Conservation (phyloP, 2,888 invertebrate genomes). For the Oligia latruncula region DNA sequence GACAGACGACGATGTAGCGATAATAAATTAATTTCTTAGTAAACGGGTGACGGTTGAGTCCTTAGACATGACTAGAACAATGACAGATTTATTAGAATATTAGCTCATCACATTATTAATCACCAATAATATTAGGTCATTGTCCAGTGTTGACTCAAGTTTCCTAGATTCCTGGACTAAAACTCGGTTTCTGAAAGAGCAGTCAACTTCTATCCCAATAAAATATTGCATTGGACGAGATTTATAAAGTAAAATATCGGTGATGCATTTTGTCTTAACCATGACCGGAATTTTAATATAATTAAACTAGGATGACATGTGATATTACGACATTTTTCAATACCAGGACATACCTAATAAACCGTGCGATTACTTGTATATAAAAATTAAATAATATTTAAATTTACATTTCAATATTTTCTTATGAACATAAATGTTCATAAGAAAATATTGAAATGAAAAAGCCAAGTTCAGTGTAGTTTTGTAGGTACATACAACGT, state of each 20-base stretch:
- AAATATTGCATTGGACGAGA: neutral
- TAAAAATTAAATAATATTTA: no score
- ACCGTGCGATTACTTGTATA: no score
- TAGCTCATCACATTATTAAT: constrained; percentile 43
- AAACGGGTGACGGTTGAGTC: neutral
- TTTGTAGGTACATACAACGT: neutral
- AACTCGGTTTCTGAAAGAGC: neutral
- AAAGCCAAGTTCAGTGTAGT: neutral
- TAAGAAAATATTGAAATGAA: no score
- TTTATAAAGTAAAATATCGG: neutral
- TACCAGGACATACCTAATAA: neutral
- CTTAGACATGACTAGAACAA: constrained; percentile 27
- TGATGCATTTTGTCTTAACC: neutral
- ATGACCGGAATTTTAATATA: neutral
- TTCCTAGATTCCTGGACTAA: constrained; percentile 1
- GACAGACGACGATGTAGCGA: neutral
- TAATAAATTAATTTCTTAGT: constrained; percentile 13
- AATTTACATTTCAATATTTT: neutral
- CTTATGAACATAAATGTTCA: no score
- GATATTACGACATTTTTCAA: neutral
- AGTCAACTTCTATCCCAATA: neutral
- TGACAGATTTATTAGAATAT: constrained; percentile 28
- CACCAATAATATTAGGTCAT: constrained; percentile 31
- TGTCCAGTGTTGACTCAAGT: constrained; percentile 8
- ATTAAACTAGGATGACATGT: neutral